Evolutionary conservation across 2,888 invertebrate species (phyloP), one percentile per base, ranked within the genome.

Genomic region (Meiosimyza platycephala): DNA sequence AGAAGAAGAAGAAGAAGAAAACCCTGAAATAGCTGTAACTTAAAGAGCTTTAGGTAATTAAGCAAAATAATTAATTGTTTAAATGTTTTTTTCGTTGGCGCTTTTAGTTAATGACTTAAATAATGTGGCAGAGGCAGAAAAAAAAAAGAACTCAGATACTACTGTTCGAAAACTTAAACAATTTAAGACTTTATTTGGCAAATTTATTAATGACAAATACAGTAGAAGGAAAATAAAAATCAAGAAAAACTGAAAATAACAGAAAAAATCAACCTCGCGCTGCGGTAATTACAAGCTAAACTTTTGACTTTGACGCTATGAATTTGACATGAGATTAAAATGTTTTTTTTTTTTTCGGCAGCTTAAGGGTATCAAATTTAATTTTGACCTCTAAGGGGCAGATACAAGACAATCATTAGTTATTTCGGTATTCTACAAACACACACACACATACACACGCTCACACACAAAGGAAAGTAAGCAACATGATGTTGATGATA

Each of bases 301-400:
- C 33, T 40, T 62, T 40, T 55, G n/a, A 22, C 55, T 55, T 55
- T 40, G 40, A 9, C 40, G 54, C 40, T 71, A 63, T 54, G 62
- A 55, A 48, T 65, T 65, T 65, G n/a, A 16, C 28, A 54, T 12
- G 50, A 59, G 28, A 28, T 28, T 28, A 28, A 28, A 28, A 3
- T 2, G 1, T 22, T 22, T 28, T 28, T 28, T 28, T 28, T 28
- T 28, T 28, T 28, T 28, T 28, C 28, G 28, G 2, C 57, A 70
- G 72, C 74, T 76, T 60, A 62, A 60, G 71, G 75, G 69, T 77
- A 82, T 81, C 78, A 83, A 81, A 77, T 81, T 82, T 81, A 81
- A 82, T 79, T 80, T 72, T 83, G 79, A 82, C 83, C 84, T 82
- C 83, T 79, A 78, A 79, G 81, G 83, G 83, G 76, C 76, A 77